Evolutionary conservation across 2,888 invertebrate species (phyloP).

Genomic region (Lampropteryx suffumata): DNA sequence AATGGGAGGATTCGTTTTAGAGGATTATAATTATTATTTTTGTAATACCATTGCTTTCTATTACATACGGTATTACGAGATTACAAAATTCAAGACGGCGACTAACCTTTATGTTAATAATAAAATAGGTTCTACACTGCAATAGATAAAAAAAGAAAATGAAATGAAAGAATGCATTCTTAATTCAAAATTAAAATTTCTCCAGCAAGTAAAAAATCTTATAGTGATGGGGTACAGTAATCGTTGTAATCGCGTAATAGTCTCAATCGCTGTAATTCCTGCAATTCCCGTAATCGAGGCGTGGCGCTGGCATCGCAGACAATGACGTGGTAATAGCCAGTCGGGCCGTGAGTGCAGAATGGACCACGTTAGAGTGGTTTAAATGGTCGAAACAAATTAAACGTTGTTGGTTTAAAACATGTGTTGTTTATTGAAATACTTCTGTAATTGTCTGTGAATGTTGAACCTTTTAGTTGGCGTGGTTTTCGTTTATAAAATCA

Average conservation of each 20-base stretch:
- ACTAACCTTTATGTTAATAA: too few relatives aligned
- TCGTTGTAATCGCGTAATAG: constrained; percentile 28
- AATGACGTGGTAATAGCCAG: constrained; percentile 47
- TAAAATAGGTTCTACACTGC: too few relatives aligned
- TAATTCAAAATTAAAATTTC: not conserved
- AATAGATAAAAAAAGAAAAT: too few relatives aligned
- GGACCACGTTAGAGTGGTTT: constrained; percentile 27
- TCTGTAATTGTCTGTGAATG: constrained; percentile 25
- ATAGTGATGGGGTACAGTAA: constrained; percentile 23
- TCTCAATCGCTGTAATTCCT: constrained; percentile 31
- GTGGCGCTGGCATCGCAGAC: constrained; percentile 30
- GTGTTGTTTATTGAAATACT: constrained; percentile 28
- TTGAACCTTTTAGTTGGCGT: constrained; percentile 16
- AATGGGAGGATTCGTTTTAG: too few relatives aligned
- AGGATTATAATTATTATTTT: too few relatives aligned
- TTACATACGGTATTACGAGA: too few relatives aligned
- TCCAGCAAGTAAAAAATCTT: constrained; percentile 7
- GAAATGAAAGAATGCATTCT: not conserved
- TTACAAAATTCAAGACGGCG: too few relatives aligned
- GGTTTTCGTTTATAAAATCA: constrained; percentile 1
- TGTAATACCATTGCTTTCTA: too few relatives aligned
- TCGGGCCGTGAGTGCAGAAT: constrained; percentile 20
- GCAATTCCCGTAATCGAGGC: constrained; percentile 38
- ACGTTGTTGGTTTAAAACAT: constrained; percentile 23
- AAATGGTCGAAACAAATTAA: constrained; percentile 30